Percentiles rank a stretch among this genome's conserved stretches.
These are phyloP conservation scores for Uria aalge DNA, from an alignment of 2,113 vertebrate species.

Conservation along the genomic window DNA sequence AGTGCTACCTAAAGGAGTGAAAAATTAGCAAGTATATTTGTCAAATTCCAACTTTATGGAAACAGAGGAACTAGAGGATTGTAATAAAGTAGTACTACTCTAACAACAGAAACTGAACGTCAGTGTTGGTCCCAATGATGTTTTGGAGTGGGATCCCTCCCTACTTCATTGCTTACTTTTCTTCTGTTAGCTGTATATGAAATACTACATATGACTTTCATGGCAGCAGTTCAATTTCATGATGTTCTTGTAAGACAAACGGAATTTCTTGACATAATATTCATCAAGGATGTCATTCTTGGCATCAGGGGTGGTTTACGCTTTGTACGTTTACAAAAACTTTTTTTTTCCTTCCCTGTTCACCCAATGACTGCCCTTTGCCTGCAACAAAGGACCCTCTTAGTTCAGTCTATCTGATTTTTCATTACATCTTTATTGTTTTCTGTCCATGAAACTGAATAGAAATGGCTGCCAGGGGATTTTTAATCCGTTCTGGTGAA, in stretches of 20 bases:
- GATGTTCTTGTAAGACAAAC: neutral
- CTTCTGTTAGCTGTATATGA: neutral
- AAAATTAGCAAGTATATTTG: neutral
- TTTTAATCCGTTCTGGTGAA: neutral
- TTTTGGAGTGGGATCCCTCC: neutral
- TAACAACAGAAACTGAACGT: neutral
- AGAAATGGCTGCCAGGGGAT: neutral
- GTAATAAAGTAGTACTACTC: neutral
- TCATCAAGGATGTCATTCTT: neutral
- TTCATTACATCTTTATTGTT: neutral
- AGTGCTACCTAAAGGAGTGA: neutral
- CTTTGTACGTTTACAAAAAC: neutral
- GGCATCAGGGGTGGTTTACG: neutral
- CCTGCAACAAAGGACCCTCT: neutral
- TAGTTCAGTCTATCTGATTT: neutral
- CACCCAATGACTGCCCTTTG: neutral
- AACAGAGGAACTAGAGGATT: neutral
- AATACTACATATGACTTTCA: neutral
- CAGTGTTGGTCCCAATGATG: neutral
- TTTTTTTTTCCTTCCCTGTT: neutral
- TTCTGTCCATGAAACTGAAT: neutral
- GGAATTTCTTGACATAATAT: neutral
- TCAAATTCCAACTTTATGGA: neutral
- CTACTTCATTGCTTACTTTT: neutral
- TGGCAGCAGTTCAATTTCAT: neutral